Base-by-base conservation (phyloP, 2,888 invertebrate genomes). In the Napeogenes inachia region DNA sequence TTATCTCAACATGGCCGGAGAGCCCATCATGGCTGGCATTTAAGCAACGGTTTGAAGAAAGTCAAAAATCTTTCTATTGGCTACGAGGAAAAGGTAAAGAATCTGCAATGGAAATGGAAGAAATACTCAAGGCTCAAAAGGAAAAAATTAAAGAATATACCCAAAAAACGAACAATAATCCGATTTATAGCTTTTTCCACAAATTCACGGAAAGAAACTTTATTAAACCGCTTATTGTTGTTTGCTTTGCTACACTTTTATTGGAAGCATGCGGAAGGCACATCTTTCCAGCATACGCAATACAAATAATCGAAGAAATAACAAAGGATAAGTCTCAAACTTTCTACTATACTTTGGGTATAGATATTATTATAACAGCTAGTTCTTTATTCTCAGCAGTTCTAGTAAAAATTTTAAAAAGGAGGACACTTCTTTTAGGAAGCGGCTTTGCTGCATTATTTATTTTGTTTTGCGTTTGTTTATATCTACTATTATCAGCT, bases 1-100 rank as follows among this genome's bases (percentile, higher is more conserved):
- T 85, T 0, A 79, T 92, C 2, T 74, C 80, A 12, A 85, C 91
- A 0, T 79, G 92, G 68, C 92, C 92, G 0, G 94, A 94, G 77
- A 92, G 93, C 13, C 93, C 93, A 0, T 82, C 87, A 13, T 94
- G 93, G 93, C 73, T 94, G 54, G 84, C 92, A 0, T 84, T 89
- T 2, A 91, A 88, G 61, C 87, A 86, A 2, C 79, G 82, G n/a
- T 76, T 81, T 0, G 81, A 82, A 5, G 83, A 91, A 59, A 92
- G 93, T 0, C 82, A 89, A 64, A 73, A 79, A 8, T 80, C 92
- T 0, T 91, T 92, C 21, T 80, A 82, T 54, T 92, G 87, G 81
- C 83, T 92, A 55, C 79, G 93, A 63, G 92, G 92, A 30, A 70
- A 72, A 4, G 60, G 65, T 32, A 64, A 70, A n/a, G 65, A 70